Evolutionary conservation across 1,140 invertebrate species (phyloP).

Genomic region (Macrobrachium nipponense): DNA sequence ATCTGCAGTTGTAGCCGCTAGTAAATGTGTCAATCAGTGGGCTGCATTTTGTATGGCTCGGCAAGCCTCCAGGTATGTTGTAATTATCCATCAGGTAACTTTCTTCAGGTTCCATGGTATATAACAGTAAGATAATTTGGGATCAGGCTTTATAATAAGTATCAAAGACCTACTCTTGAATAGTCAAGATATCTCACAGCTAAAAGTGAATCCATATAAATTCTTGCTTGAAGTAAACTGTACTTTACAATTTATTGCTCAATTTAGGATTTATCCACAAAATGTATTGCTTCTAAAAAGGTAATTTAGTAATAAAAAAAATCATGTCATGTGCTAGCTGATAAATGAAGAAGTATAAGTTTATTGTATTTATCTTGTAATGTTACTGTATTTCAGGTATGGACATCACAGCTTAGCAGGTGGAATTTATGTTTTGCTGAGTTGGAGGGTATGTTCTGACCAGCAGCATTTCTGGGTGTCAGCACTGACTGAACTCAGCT

Average conservation of each 20-base stretch:
- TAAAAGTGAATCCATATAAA: too few species aligned
- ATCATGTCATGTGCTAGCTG: not conserved
- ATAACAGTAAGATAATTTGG: too few species aligned
- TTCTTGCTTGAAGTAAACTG: too few species aligned
- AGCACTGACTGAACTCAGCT: conserved; percentile 73
- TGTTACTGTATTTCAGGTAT: conserved; percentile 72
- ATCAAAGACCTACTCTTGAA: too few species aligned
- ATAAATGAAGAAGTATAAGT: not conserved
- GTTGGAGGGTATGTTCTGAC: conserved; percentile 85
- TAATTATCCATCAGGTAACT: not conserved
- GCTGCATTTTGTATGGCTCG: conserved; percentile 87
- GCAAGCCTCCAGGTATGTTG: conserved; percentile 77
- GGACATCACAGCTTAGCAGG: conserved; percentile 83
- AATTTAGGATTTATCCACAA: too few species aligned
- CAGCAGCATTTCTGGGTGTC: conserved; percentile 91
- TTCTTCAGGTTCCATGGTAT: too few species aligned
- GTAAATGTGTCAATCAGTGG: conserved; percentile 80
- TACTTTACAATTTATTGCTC: too few species aligned
- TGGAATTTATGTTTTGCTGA: conserved; percentile 76
- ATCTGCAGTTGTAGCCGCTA: conserved; percentile 69
- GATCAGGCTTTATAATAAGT: too few species aligned
- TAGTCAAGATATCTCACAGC: too few species aligned
- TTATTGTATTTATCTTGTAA: not conserved
- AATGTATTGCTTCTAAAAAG: too few species aligned
- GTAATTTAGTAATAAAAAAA: too few species aligned